Evolutionary conservation across 2,888 invertebrate species (phyloP), one percentile per base, ranked within the genome.

Genomic region (Chrysotoxum bicinctum): DNA sequence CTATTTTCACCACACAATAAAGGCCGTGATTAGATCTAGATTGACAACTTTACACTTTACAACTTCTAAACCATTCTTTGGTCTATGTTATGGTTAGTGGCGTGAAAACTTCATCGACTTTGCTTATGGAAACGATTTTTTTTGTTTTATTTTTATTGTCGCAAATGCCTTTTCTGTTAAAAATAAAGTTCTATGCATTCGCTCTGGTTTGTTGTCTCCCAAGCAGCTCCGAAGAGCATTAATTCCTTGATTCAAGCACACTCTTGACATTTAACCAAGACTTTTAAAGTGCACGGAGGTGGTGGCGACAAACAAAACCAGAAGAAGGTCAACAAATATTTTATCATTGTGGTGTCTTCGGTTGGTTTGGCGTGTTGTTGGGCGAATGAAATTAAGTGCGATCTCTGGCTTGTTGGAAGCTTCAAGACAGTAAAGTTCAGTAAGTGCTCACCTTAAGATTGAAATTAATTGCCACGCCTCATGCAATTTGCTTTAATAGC

Each of bases 241-340:
- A 48, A 23, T 54, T 69, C 12, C 58, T 35, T 19, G 48, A 50
- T 23, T 45, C 73, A 37, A 76, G 40, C 58, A 70, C 48, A 72
- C 72, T 76, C 79, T 84, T 84, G 84, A 84, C 84, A 84, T 84
- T 84, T 84, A 84, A 70, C 84, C 54, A 64, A 75, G 70, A 52
- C 43, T 40, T 52, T 21, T 32, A 78, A 69, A 70, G 70, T 52
- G 72, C 79, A 79, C 30, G 40, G 35, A 66, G 66, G 72, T 54
- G 70, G 79, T 70, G 75, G 66, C 58, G 64, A 84, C 16, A 64
- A 21, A 58, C 1, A 40, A 79, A 79, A 79, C 70, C 62, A 45
- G 68, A 79, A 84, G 84, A 84, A 84, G 84, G 84, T 79, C 84
- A 84, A 60, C 50, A 66, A 72, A 72, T 66, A 81, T 66, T 56